Base-by-base conservation (phyloP, 53 echinoderm and acorn worm species). In the Paracentrotus lividus region DNA sequence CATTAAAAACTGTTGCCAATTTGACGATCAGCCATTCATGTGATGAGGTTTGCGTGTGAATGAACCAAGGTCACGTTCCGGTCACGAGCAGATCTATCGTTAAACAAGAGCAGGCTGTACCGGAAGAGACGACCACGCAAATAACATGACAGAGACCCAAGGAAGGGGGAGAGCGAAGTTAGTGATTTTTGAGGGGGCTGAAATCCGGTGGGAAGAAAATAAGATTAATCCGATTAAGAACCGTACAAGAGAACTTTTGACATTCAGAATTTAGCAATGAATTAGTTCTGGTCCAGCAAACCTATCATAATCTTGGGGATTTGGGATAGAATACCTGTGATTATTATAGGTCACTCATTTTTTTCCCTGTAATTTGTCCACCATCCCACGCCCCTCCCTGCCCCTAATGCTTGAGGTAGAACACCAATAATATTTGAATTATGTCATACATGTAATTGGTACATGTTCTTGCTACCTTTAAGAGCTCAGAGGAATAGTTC, bases 111-210 rank as follows among this genome's bases (percentile, higher is more conserved):
- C 20, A 24, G 81, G 44, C 42, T 4, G 21, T 2, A 45, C 81
- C 49, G 81, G 81, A 81, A 81, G 47, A 81, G 81, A 81, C 6
- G 81, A 24, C 24, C 81, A 20, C 18, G 81, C 47, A 81, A 81
- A 81, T 32, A n/a, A 67, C 72, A 7, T 16, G 27, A 27, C 26
- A 18, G 49, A 49, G 49, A 34, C 3, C 5, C 32, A 23, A 10
- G 34, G 18, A 34, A 86, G 86, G 56, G 34, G 24, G 57, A 8
- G 86, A 53, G 55, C 21, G 86, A 18, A 36, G 21, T 32, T 86
- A 86, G 56, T 55, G 86, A 86, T 89, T 89, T 89, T 89, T 89
- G 65, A 2, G 89, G 21, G 89, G 89, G 89, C 38, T 44, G 87
- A 4, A 55, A 56, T 34, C 36, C 20, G 56, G 45, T 43, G 65